A percentile compares a stretch with the other conserved stretches of the same genome.
phyloP scores from a whole-genome alignment of 2,113 vertebrate genomes.

The Python bivittatus region DNA sequence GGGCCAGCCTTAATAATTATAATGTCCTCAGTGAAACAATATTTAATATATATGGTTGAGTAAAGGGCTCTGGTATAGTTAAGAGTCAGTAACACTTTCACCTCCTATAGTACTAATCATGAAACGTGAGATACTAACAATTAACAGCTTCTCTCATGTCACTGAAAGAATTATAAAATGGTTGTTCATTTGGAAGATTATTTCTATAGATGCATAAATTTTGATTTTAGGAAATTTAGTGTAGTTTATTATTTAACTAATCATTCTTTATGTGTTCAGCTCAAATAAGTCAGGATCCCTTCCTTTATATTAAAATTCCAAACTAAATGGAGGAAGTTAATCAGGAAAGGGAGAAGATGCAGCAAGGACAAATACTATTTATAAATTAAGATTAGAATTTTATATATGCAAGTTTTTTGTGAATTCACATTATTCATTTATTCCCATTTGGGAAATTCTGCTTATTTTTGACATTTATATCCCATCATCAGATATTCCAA shows the following conservation, averaged over 20 bases:
- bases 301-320: neutral
- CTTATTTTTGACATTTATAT: neutral
- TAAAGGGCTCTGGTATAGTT: slow-evolving; percentile 25
- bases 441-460: neutral
- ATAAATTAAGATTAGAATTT: neutral
- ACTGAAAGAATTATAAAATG: neutral
- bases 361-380: neutral
- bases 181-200: neutral
- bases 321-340: neutral
- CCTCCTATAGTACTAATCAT: neutral
- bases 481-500: neutral
- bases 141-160: neutral
- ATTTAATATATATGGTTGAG: slow-evolving; percentile 27
- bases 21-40: slow-evolving; percentile 35
- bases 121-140: neutral
- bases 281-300: neutral
- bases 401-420: neutral
- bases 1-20: slow-evolving; percentile 15
- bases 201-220: neutral
- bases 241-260: neutral
- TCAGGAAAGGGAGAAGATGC: neutral
- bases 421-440: neutral
- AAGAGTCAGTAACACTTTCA: neutral
- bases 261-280: neutral
- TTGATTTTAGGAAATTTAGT: neutral